phyloP scores from a whole-genome alignment of 23 tunicate genomes.

The Halocynthia roretzi region DNA sequence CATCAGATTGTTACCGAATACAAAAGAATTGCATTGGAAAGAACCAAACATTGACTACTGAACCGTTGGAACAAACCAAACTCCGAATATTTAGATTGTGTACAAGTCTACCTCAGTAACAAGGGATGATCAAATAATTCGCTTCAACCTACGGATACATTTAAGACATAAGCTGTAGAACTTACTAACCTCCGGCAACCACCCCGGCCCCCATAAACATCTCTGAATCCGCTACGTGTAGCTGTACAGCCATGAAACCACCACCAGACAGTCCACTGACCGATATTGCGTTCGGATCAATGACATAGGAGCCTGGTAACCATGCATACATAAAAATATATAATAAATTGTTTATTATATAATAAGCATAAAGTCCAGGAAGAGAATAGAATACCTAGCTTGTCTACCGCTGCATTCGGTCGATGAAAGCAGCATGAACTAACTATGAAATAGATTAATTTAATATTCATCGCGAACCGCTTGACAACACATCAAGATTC shows the following conservation, averaged over 20 bases:
- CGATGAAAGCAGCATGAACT: too few species aligned
- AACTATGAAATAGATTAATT: too few species aligned
- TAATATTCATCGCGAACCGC: too few species aligned
- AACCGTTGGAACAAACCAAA: neutral
- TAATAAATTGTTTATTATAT: too few species aligned
- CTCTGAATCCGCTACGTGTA: conserved; percentile 64
- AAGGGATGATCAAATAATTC: neutral
- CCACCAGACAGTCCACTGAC: conserved; percentile 84
- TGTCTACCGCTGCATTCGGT: too few species aligned
- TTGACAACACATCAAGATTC: too few species aligned
- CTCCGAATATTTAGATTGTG: too few species aligned
- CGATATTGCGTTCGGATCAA: conserved; percentile 32
- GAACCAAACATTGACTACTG: neutral
- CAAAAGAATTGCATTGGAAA: neutral
- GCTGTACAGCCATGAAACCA: conserved; percentile 84
- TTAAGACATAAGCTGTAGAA: neutral
- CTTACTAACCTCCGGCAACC: conserved; percentile 66
- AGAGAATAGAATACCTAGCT: too few species aligned
- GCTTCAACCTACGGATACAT: neutral
- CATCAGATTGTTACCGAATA: neutral
- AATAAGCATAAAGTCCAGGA: too few species aligned
- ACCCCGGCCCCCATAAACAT: conserved; percentile 73
- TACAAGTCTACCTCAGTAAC: neutral
- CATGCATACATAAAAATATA: too few species aligned
- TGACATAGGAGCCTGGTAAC: conserved; percentile 20